Evolutionary conservation across 2,113 vertebrate species (phyloP), one percentile per base, ranked within the genome.

Genomic region (Callipepla californica): DNA sequence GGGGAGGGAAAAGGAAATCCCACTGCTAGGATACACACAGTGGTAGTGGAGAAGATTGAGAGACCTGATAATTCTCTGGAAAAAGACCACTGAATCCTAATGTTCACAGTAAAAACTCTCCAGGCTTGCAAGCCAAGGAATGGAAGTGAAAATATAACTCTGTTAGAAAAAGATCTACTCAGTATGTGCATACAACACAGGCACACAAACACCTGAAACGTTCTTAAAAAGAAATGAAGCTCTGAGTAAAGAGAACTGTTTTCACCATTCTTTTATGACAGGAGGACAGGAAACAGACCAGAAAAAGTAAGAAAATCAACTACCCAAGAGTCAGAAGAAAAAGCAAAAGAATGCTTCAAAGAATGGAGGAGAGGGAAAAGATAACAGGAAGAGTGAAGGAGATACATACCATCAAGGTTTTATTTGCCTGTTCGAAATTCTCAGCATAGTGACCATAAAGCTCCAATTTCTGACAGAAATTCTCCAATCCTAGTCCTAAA

Each of bases 391-490:
- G 16, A 28, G 13, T 23, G 34, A 66, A 61, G 10, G 7, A 57
- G 9, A 23, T 28, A 76, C 72, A 97, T 98, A 99, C 99, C 98
- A 95, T 89, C 18, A 99, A 97, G 42, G 96, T 95, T 94, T 97
- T 98, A 79, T 81, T 95, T 89, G 98, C 98, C 7, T 94, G 95
- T 34, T 98, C 98, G 66, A 98, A 96, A 84, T 99, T 99, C 96
- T 99, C 98, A 80, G 97, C 98, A 16, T 98, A 99, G 2, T 90
- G 95, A 38, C 89, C 96, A 90, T 99, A 99, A 92, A 98, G 95
- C 63, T 98, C 97, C 70, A 99, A 89, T 61, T 98, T 97, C 65
- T 94, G 94, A 90, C 97, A 98, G 96, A 99, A 98, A 61, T 96
- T 90, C 51, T 98, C 98, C 23, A 99, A 84, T 18, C 98, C 99